A percentile compares a stretch with the other conserved stretches of the same genome.
phyloP scores from a whole-genome alignment of 2,888 invertebrate genomes.

The Dryobota labecula region DNA sequence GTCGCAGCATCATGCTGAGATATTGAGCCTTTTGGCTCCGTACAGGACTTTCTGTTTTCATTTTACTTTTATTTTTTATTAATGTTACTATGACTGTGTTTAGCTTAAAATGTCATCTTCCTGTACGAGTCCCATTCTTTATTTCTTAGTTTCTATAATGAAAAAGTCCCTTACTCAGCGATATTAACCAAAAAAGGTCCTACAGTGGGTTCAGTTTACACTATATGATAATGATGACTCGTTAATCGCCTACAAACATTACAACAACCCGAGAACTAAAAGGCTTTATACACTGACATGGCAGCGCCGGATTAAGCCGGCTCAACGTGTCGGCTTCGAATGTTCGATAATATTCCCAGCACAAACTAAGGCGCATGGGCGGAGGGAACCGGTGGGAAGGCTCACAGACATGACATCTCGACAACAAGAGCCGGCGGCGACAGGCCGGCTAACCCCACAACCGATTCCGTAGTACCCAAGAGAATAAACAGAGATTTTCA shows the following conservation, averaged over 20 bases:
- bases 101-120: too few relatives aligned
- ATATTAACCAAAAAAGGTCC: too few relatives aligned
- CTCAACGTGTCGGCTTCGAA: constrained; percentile 30
- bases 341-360: constrained; percentile 36
- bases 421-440: constrained; percentile 39
- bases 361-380: constrained; percentile 26
- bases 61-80: too few relatives aligned
- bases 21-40: too few relatives aligned
- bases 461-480: constrained; percentile 7
- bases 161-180: too few relatives aligned
- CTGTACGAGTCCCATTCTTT: too few relatives aligned
- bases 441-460: constrained; percentile 21
- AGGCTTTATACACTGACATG: constrained; percentile 27
- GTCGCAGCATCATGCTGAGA: too few relatives aligned
- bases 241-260: constrained; percentile 21
- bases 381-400: constrained; percentile 14
- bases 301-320: constrained; percentile 26
- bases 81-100: too few relatives aligned
- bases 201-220: too few relatives aligned
- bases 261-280: constrained; percentile 22
- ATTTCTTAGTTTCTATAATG: too few relatives aligned
- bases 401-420: constrained; percentile 34
- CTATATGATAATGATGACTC: background rate
- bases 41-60: too few relatives aligned
- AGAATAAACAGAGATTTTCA: background rate